Base-by-base conservation (phyloP, 2,113 vertebrate genomes). In the Jaculus jaculus region DNA sequence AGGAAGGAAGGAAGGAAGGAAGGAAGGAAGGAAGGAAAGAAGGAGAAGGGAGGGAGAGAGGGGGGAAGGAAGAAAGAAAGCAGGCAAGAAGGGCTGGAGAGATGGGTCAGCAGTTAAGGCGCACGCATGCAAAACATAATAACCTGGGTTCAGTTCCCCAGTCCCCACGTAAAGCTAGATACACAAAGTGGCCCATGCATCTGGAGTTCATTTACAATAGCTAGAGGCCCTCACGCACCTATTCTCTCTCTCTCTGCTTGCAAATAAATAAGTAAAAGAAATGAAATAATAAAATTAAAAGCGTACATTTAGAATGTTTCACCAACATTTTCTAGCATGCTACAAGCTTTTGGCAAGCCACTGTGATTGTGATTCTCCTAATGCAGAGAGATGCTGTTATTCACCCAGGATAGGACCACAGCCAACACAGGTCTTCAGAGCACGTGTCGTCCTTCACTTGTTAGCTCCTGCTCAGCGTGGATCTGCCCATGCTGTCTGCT, bases 221-320 rank as follows among this genome's bases (percentile, higher is more conserved):
- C 54, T 54, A 54, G 54, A 15, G 54, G 10, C 54, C 54, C 54
- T 54, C 7, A 12, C 54, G 13, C 15, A 16, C 54, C 54, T 12
- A 47, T 47, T 47, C 42, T 47, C 42, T 47, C 54, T 16, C 54
- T 16, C 54, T 54, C 54, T 54, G 54, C 54, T 54, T 54, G 54
- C 54, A 54, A 54, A 54, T 54, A 54, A 54, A 54, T 54, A 54
- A 7, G 13, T 54, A 54, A 54, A 54, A 54, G 10, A 66, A 66
- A 28, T 66, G 17, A 39, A 75, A 30, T 78, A 34, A 47, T 32
- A 87, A 84, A 73, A 91, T 82, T 87, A 84, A 92, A 94, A 73
- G 20, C 34, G 11, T n/a, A 75, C 2, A 13, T 71, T 84, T 87
- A 60, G 73, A 47, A 60, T 47, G 51, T 39, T 82, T n/a, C 1